Evolutionary conservation across 37 sponge, comb jelly and placozoan species (phyloP).

Genomic region (Ephydatia muelleri): DNA sequence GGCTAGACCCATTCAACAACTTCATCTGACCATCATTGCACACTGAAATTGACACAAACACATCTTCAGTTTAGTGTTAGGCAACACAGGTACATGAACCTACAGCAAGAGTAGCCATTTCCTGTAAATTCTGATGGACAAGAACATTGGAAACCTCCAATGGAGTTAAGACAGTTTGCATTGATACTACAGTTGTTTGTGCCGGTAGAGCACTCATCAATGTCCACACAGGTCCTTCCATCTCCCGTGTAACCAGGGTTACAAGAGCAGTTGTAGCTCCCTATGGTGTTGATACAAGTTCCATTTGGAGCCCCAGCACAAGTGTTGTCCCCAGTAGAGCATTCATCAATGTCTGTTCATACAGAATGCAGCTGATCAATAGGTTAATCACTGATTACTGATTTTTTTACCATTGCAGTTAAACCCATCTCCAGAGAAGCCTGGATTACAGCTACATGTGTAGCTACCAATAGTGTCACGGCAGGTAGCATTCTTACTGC

Average conservation of each 20-base stretch:
- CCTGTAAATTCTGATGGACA: constrained; percentile 7
- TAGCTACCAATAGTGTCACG: constrained; percentile 6
- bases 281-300: constrained; percentile 12
- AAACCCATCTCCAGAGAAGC: background rate
- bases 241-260: constrained; percentile 9
- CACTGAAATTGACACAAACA: no score
- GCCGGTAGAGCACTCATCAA: constrained; percentile 4
- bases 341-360: constrained; percentile 21
- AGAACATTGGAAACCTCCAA: constrained; percentile 31
- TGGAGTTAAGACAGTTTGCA: background rate
- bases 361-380: background rate
- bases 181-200: constrained; percentile 9
- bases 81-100: background rate
- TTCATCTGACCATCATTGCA: constrained; percentile 13
- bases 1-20: constrained; percentile 12
- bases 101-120: background rate
- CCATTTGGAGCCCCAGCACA: background rate
- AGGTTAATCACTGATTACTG: background rate
- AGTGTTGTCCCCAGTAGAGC: background rate
- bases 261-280: constrained; percentile 22
- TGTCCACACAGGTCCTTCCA: constrained; percentile 15
- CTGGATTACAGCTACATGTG: background rate
- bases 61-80: background rate
- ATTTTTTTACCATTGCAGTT: background rate
- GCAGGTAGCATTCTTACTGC: no score